phyloP scores from a whole-genome alignment of 2,113 vertebrate genomes.

The Oncorhynchus gorbuscha region DNA sequence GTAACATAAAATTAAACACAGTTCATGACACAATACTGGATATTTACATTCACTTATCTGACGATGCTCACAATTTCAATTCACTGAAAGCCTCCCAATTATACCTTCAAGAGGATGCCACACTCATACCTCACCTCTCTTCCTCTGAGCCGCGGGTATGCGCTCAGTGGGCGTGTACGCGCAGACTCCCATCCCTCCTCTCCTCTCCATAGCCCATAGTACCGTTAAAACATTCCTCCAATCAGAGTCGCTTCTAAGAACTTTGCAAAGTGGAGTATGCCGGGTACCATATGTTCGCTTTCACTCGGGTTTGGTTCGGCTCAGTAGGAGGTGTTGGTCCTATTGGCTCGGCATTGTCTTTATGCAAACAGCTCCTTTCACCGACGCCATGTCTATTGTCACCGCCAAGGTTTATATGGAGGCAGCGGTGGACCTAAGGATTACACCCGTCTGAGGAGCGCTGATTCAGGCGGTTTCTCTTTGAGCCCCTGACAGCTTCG shows the following conservation, averaged over 20 bases:
- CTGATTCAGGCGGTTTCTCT: slow-evolving; percentile 33
- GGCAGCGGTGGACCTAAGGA: slow-evolving; percentile 48
- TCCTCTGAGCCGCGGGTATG: background rate
- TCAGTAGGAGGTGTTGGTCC: slow-evolving; percentile 61
- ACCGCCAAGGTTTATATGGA: slow-evolving; percentile 73
- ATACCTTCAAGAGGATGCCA: background rate
- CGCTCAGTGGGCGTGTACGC: slow-evolving; percentile 55
- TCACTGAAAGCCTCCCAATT: background rate
- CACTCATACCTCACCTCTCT: background rate
- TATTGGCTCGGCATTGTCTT: slow-evolving; percentile 72
- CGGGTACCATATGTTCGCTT: slow-evolving; percentile 7
- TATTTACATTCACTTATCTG: no score
- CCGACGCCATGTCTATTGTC: slow-evolving; percentile 72
- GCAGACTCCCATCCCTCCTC: slow-evolving; percentile 54
- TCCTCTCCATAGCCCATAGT: slow-evolving; percentile 27
- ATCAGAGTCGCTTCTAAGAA: slow-evolving; percentile 55
- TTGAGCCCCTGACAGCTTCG: slow-evolving; percentile 40
- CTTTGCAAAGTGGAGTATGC: slow-evolving; percentile 17
- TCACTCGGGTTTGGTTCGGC: slow-evolving; percentile 41
- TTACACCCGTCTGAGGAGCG: slow-evolving; percentile 56
- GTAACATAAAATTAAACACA: no score
- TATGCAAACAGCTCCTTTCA: slow-evolving; percentile 69
- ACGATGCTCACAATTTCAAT: no score
- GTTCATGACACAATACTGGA: no score
- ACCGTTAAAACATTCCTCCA: slow-evolving; percentile 56